Evolutionary conservation across 2,888 invertebrate species (phyloP).

Genomic region (Leucoptera coffeella): DNA sequence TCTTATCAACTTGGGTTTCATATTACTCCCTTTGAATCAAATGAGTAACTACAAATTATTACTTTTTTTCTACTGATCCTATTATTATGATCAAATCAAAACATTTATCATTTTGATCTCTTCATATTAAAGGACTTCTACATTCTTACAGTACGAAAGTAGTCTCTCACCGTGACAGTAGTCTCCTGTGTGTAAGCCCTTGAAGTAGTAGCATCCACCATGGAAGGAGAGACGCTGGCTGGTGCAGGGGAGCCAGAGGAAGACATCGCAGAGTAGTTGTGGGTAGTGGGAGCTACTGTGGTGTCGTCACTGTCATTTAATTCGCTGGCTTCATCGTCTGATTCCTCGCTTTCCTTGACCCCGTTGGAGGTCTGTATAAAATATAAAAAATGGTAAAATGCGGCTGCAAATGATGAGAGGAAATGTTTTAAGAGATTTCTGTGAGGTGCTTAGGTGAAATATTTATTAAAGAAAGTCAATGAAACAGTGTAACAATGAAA

Average conservation of each 20-base stretch:
- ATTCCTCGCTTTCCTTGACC: conserved; percentile 34
- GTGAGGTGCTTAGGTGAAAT: too few species aligned
- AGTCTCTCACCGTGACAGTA: conserved; percentile 32
- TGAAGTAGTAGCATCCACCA: conserved; percentile 25
- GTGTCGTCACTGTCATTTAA: conserved; percentile 21
- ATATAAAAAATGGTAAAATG: background rate
- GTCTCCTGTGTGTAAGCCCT: conserved; percentile 26
- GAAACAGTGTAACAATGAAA: too few species aligned
- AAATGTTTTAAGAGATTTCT: too few species aligned
- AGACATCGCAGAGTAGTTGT: conserved; percentile 11
- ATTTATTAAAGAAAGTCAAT: too few species aligned
- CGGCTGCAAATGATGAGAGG: background rate
- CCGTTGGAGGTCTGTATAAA: conserved; percentile 41
- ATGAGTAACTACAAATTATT: too few species aligned
- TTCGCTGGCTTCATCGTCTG: conserved; percentile 35
- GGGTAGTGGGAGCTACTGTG: conserved; percentile 13
- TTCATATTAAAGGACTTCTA: too few species aligned
- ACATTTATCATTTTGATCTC: too few species aligned
- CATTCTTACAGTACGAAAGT: too few species aligned
- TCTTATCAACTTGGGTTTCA: too few species aligned
- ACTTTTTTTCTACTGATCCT: too few species aligned
- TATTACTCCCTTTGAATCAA: too few species aligned
- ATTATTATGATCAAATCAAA: too few species aligned
- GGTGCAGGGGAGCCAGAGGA: conserved; percentile 15
- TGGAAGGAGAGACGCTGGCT: conserved; percentile 17